Conservation (phyloP, 2,888 invertebrate genomes). For the Philereme vetulata region DNA sequence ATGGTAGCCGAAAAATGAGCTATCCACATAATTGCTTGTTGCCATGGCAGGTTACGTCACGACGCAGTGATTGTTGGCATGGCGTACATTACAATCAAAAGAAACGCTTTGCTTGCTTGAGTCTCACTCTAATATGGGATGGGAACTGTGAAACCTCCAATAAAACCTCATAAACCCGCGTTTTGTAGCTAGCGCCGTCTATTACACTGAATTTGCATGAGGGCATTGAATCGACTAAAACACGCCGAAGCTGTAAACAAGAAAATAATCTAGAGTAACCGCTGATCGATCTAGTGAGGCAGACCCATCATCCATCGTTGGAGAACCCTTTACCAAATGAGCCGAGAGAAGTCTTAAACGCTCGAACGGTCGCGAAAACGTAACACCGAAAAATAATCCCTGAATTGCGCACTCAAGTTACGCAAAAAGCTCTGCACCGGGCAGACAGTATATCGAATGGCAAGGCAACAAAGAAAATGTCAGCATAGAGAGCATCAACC, state of each 20-base stretch:
- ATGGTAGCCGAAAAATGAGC: conserved; percentile 39
- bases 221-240: conserved; percentile 26
- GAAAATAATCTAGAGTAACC: conserved; percentile 8
- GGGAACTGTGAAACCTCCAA: conserved; percentile 20
- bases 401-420: neutral
- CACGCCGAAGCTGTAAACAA: conserved; percentile 10
- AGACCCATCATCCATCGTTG: conserved; percentile 16
- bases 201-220: conserved; percentile 22
- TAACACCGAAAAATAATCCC: conserved; percentile 11
- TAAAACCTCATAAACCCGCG: conserved; percentile 23
- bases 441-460: conserved; percentile 36
- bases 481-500: conserved; percentile 52
- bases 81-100: conserved; percentile 44
- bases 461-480: conserved; percentile 36
- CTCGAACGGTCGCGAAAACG: conserved; percentile 8
- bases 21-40: conserved; percentile 52
- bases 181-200: conserved; percentile 4
- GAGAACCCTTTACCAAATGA: conserved; percentile 18
- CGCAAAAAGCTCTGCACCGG: conserved; percentile 2
- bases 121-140: conserved; percentile 16
- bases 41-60: conserved; percentile 44
- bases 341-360: conserved; percentile 12
- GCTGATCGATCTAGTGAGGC: conserved; percentile 7
- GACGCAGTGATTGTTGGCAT: conserved; percentile 43
- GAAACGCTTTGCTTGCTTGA: conserved; percentile 38